phyloP scores from a whole-genome alignment of 2,888 invertebrate species.

The Noctua comes region DNA sequence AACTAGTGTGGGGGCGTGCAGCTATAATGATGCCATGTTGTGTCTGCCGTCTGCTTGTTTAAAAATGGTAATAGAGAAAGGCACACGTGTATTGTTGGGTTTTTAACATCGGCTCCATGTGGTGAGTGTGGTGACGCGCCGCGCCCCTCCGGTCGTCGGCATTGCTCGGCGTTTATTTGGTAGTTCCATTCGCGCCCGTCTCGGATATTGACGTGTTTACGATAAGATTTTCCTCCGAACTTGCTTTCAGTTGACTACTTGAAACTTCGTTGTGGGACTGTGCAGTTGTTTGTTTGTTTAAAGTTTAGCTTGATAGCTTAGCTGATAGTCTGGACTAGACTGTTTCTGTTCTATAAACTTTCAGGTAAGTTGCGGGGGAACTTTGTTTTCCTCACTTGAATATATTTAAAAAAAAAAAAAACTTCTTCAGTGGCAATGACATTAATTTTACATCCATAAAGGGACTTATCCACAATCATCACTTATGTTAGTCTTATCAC shows the following conservation, averaged over 20 bases:
- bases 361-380: constrained; percentile 65
- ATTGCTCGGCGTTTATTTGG: constrained; percentile 76
- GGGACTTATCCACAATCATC: neutral
- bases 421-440: neutral
- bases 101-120: constrained; percentile 77
- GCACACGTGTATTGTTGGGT: constrained; percentile 77
- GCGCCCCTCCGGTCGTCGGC: constrained; percentile 80
- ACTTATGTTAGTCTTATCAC: neutral
- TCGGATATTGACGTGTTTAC: constrained; percentile 79
- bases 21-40: constrained; percentile 78
- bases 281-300: constrained; percentile 63
- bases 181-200: constrained; percentile 83
- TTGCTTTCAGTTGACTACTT: constrained; percentile 60
- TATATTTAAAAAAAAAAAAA: constrained; percentile 14
- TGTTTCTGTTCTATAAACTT: constrained; percentile 76
- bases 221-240: constrained; percentile 57
- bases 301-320: constrained; percentile 42
- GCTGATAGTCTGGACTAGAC: constrained; percentile 45
- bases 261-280: constrained; percentile 64
- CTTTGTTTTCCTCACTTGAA: constrained; percentile 27
- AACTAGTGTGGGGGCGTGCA: constrained; percentile 75
- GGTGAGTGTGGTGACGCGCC: constrained; percentile 81
- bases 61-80: constrained; percentile 76
- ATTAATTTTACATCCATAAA: constrained; percentile 3
- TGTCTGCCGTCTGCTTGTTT: constrained; percentile 64